Evolutionary conservation across 2,797 vertebrate genomes (phyloP).

Genomic region (Sternotherus odoratus): DNA sequence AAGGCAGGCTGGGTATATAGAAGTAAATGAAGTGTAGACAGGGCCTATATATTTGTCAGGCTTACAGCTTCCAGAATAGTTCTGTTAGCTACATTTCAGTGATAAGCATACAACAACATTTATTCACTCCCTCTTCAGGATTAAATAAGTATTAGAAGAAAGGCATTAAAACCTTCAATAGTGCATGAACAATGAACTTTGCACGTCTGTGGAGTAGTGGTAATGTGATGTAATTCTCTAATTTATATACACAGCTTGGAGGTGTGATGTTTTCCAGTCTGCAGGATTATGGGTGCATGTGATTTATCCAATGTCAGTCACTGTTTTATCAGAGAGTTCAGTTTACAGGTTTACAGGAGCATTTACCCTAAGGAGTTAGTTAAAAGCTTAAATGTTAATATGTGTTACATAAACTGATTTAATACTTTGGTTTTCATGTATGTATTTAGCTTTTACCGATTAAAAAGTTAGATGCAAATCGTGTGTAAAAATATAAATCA

Average conservation of each 20-base stretch:
- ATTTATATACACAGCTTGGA: neutral
- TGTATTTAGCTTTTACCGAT: neutral
- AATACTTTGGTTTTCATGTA: neutral
- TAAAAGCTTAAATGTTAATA: neutral
- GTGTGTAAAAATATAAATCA: neutral
- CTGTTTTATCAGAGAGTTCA: neutral
- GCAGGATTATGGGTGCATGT: neutral
- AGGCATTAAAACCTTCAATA: neutral
- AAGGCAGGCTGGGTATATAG: neutral
- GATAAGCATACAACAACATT: neutral
- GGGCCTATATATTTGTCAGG: neutral
- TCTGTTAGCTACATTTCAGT: neutral
- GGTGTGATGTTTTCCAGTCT: neutral
- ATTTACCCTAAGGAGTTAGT: neutral
- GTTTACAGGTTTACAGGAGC: neutral
- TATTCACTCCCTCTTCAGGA: neutral
- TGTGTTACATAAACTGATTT: neutral
- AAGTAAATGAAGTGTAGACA: neutral
- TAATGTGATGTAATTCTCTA: neutral
- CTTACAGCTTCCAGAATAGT: neutral
- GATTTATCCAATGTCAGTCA: neutral
- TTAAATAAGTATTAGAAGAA: neutral
- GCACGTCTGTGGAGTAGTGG: neutral
- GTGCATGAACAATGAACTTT: neutral
- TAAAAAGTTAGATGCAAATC: neutral